phyloP scores from a whole-genome alignment of 1,140 invertebrate genomes.

The Drosophila burlai region DNA sequence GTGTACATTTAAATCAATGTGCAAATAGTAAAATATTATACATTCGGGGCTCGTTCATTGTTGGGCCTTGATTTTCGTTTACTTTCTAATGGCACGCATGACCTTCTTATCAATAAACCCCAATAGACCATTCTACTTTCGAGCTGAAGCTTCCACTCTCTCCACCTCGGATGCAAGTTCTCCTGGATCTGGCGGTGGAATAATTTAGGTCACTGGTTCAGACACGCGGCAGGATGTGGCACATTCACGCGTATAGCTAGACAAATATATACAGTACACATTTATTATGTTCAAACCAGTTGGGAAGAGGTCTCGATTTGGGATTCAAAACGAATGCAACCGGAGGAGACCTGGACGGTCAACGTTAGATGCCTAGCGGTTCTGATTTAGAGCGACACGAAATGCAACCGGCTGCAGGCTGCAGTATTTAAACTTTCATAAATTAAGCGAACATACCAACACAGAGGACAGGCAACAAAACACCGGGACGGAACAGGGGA shows the following conservation, averaged over 20 bases:
- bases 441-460: constrained; percentile 57
- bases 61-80: constrained; percentile 39
- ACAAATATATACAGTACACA: constrained; percentile 72
- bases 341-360: constrained; percentile 6
- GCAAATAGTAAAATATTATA: constrained; percentile 10
- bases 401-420: constrained; percentile 61
- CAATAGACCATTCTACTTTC: constrained; percentile 65
- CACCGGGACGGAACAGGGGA: not conserved
- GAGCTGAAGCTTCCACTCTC: constrained; percentile 35
- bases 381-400: constrained; percentile 77
- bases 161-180: constrained; percentile 46
- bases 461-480: constrained; percentile 8
- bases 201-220: constrained; percentile 75
- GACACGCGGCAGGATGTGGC: constrained; percentile 61
- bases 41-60: constrained; percentile 32
- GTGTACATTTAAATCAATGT: constrained; percentile 18
- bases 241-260: constrained; percentile 34
- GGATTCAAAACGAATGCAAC: constrained; percentile 2
- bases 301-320: constrained; percentile 29
- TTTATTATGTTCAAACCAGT: constrained; percentile 76
- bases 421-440: constrained; percentile 79
- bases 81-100: constrained; percentile 75
- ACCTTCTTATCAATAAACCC: constrained; percentile 55
- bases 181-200: constrained; percentile 42
- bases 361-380: constrained; percentile 64